A percentile compares a stretch with the other conserved stretches of the same genome.
These are phyloP conservation scores for Dasysyrphus tricinctus DNA, from an alignment of 2,888 invertebrate species.

Conservation along the genomic window DNA sequence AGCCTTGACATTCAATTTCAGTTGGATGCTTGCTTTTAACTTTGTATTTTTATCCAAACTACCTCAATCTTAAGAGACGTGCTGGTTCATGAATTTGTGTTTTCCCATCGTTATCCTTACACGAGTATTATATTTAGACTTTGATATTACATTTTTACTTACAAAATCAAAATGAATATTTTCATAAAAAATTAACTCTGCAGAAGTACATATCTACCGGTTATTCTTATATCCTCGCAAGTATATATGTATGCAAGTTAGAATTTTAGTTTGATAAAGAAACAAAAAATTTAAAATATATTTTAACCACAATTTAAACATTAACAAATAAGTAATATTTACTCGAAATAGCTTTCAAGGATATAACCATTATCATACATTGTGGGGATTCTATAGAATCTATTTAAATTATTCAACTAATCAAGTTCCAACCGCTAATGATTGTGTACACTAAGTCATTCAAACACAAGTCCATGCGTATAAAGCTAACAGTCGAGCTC, in stretches of 20 bases:
- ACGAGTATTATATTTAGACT: slow-evolving; percentile 25
- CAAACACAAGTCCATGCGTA: slow-evolving; percentile 7
- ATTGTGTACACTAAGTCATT: slow-evolving; percentile 47
- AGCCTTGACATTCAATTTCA: slow-evolving; percentile 73
- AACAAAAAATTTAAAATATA: not conserved
- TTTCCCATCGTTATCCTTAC: slow-evolving; percentile 45
- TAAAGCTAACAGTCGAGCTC: slow-evolving; percentile 16
- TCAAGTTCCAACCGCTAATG: slow-evolving; percentile 21
- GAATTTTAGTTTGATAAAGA: not conserved
- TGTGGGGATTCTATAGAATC: not conserved
- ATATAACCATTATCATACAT: not conserved
- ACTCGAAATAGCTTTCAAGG: not conserved
- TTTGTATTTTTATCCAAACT: not conserved
- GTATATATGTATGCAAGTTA: no score
- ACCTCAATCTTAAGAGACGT: not conserved
- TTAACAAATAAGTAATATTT: not conserved
- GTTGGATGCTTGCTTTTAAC: slow-evolving; percentile 28
- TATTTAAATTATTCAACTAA: slow-evolving; percentile 2
- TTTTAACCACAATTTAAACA: not conserved
- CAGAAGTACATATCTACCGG: no score
- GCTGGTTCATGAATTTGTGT: slow-evolving; percentile 48
- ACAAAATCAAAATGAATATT: not conserved
- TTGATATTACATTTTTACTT: not conserved
- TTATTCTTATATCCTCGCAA: no score
- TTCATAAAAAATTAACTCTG: not conserved